Evolutionary conservation across 2,888 invertebrate species (phyloP), one percentile per base, ranked within the genome.

Genomic region (Lordiphosa fenestrarum): DNA sequence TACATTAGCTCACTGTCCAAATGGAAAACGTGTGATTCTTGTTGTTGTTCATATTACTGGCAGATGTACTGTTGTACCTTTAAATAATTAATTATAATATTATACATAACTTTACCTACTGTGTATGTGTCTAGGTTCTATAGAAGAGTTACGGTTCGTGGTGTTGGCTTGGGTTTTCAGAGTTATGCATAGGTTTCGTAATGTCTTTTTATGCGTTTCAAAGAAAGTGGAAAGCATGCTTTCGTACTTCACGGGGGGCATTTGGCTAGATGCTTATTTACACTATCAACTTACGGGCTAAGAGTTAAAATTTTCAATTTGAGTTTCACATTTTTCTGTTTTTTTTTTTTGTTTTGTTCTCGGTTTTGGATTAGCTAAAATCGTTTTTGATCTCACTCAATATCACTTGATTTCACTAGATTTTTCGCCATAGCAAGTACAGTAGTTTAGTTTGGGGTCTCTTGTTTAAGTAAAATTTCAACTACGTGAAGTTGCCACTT

Each of bases 381-480:
- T 87, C 87, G 87, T 83, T 75, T 85, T 86, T 84, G 87, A 88
- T 88, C 88, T 88, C 88, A 88, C 88, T 88, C 88, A 77, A 86
- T 88, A 89, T 88, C 88, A 88, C 87, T 88, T 87, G 86, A 77
- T 77, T 85, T 77, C 72, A 73, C 73, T 85, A 78, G 73, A 72
- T 75, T 85, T 86, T 42, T 38, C 46, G 39, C 12, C 59, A 62
- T 54, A 47, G 50, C 38, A 53, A 53, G 57, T 74, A 64, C 55
- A 72, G 66, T 78, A 67, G 61, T 69, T 73, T 30, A 30, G 30
- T 30, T 25, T 38, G 30, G 38, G 49, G 50, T 40, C 40, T 41
- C 46, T 36, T 23, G 35, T 39, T 51, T 41, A 74, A 66, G 69
- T 72, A 71, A 53, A 71, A 63, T 64, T 67, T 66, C 66, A 65